Conservation (phyloP, 2,888 invertebrate species). For the Crematogaster levior region DNA sequence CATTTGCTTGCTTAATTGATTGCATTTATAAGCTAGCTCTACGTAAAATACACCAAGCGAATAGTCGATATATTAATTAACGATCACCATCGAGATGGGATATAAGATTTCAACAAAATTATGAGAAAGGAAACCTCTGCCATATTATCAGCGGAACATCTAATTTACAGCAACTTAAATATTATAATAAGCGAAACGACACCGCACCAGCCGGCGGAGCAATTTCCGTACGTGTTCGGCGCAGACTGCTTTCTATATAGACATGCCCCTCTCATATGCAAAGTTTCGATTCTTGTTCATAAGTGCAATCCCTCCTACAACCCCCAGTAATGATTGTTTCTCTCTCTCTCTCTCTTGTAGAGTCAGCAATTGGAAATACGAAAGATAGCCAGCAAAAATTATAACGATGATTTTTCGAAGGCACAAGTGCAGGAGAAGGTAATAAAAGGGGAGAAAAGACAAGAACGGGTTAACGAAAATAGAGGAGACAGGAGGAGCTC, state of each 20-base stretch:
- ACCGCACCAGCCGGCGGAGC: conserved; percentile 33
- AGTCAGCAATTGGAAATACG: conserved; percentile 1
- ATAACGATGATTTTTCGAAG: conserved; percentile 19
- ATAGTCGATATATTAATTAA: conserved; percentile 27
- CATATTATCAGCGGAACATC: conserved; percentile 38
- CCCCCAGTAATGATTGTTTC: background rate
- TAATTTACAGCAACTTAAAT: conserved; percentile 53
- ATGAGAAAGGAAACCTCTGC: conserved; percentile 17
- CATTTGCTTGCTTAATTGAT: conserved; percentile 9
- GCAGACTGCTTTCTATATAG: conserved; percentile 53
- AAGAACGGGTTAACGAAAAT: background rate
- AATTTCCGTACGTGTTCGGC: conserved; percentile 50
- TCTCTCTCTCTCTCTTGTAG: conserved; percentile 4
- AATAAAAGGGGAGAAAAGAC: background rate
- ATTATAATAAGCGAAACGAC: conserved; percentile 45
- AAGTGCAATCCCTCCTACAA: conserved; percentile 19
- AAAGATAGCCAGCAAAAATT: conserved; percentile 29
- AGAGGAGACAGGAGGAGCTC: background rate
- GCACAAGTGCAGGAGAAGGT: background rate
- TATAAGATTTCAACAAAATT: conserved; percentile 33
- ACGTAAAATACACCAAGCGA: background rate
- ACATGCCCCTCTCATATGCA: conserved; percentile 22
- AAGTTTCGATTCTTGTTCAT: conserved; percentile 50
- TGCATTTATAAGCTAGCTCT: background rate
- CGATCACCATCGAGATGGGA: background rate